Evolutionary conservation across 2,888 invertebrate genomes (phyloP), one percentile per base, ranked within the genome.

Genomic region (Chymomyza caudatula): DNA sequence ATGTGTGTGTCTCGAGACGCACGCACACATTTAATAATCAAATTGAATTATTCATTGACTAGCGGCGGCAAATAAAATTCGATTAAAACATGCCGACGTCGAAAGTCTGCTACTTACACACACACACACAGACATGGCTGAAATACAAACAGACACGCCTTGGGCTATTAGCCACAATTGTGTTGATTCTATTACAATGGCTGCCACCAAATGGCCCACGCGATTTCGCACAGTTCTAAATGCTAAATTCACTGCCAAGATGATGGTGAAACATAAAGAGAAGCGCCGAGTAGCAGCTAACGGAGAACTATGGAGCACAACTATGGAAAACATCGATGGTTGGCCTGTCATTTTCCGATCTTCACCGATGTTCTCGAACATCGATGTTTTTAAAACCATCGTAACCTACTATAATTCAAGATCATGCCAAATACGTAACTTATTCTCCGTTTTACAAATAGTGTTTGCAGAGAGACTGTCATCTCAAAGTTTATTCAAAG

Each of bases 61-160:
- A 86, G 81, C 81, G 81, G 86, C 85, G 82, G 82, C 82, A 82
- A 86, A 82, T 86, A 82, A 86, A 82, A 82, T 82, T 82, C 82
- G 82, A 82, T 82, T 86, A 86, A 82, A 82, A 76, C 70, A 69
- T 67, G 71, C 67, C 75, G 77, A 67, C 52, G 65, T 63, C n/a
- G 60, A 37, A 37, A 37, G 29, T 37, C 29, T 37, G 29, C 29
- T 37, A 37, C 29, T 37, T 37, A 37, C 29, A 37, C 8, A 37
- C 29, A 37, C 11, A 11, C 11, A 4, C 29, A 37, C 29, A 37
- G 8, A 25, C 5, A 37, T 37, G 2, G 29, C 2, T 1, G 3
- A 11, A 37, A 37, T 29, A 37, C 11, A 11, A 25, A 65, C 60
- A 79, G 22, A 65, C 60, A 79, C 78, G 82, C 86, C 82, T 76